Evolutionary conservation across 1,140 invertebrate species (phyloP), one percentile per base, ranked within the genome.

Genomic region (Eufriesea mexicana): DNA sequence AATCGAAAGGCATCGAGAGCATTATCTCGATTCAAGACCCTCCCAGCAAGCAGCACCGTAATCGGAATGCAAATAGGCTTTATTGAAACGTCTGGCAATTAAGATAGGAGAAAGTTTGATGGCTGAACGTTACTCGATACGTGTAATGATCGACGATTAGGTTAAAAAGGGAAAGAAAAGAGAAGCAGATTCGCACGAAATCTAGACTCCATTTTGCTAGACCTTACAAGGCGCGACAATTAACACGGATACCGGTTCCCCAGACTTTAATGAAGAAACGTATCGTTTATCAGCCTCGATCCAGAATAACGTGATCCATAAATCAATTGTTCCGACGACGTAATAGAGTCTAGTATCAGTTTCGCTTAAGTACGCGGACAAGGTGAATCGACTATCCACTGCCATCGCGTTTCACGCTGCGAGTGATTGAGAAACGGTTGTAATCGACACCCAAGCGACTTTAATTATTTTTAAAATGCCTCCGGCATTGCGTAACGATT

Each of bases 321-420:
- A 85, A 86, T 86, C 85, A 86, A 81, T 86, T 86, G 64, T 64
- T 66, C 20, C 51, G 35, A 47, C 84, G 28, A 59, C 20, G 25
- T 35, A 42, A 51, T 51, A 79, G 51, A n/a, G 18, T 23, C 64
- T 47, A 16, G 28, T 66, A 77, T 66, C 61, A n/a, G 47, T 77
- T 66, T 76, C 61, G n/a, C 45, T 77, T 54, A 54, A 23, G 23
- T 47, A 66, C 23, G 7, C 28, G 47, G 28, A 66, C 74, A 23
- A 61, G 74, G 20, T 25, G 64, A 77, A 51, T 66, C 20, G 25
- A 79, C 35, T 57, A 59, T 28, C 23, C 35, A 14, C 61, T 61
- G n/a, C 45, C 25, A 20, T n/a, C 10, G 20, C 23, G 28, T 49
- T 25, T 77, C 10, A 66, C 47, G 1, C 20, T 42, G 10, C 12